Evolutionary conservation across 2,113 vertebrate genomes (phyloP), one percentile per base, ranked within the genome.

Genomic region (Seriola aureovittata): DNA sequence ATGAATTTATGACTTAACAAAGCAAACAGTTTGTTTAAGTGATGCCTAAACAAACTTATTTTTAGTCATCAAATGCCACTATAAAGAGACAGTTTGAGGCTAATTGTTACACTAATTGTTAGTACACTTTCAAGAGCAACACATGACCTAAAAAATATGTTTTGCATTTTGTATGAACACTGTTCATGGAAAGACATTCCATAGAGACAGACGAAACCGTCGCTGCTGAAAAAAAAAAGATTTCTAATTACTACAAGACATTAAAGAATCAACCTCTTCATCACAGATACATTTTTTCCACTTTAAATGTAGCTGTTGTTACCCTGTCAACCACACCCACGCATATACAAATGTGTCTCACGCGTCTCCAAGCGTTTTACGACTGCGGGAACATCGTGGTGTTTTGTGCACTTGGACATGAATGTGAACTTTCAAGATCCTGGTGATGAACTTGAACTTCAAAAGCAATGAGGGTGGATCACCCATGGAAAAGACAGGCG

Each of bases 381-480:
- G 57, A 65, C 50, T 19, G 50, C n/a, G 17, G 62, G 78, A 82
- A 71, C 65, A 55, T 50, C 44, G 7, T 25, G n/a, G 69, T 48
- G 78, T 64, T 84, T 71, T 58, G 58, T 62, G 85, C 52, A 54
- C 85, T 88, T 84, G 77, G 71, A 84, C 72, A 12, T 89, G 83
- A 91, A 84, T 67, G 10, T 89, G 83, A 91, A 89, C 89, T 75
- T 71, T 85, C 59, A 54, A 46, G 63, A 67, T 78, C 78, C 75
- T 9, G 48, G 75, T 52, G 38, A 81, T 81, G 91, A 89, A 86
- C 89, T 82, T 89, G 72, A 90, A 89, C 90, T 86, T 82, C 84
- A 81, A 88, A 91, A 44, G 77, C 81, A 50, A 16, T 21, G 36
- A 69, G 71, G 76, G 71, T 62, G 77, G 74, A 66, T 73, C 63